Evolutionary conservation across 2,113 vertebrate genomes (phyloP), one percentile per base, ranked within the genome.

Genomic region (Neopipo cinnamomea): DNA sequence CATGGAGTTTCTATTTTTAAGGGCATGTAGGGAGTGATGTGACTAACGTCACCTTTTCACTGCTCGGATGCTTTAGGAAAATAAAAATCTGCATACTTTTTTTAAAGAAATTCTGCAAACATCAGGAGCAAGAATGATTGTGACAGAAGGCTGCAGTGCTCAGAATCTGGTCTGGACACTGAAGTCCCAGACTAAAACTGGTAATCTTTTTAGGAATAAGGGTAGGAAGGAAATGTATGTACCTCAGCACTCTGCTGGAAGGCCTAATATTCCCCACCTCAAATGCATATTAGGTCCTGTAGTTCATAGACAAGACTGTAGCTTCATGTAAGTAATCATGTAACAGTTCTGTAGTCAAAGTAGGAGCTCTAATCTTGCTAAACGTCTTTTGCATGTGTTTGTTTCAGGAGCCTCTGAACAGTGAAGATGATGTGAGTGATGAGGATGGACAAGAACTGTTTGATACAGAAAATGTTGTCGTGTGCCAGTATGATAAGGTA

Each of bases 401-500:
- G 17, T 95, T 85, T 31, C 97, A 99, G 99, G 99, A 99, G 88
- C 99, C 99, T 14, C 98, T 99, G 79, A 99, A 99, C 97, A 99
- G 99, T 81, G 99, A 98, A 56, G 99, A 99, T 85, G 99, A 99
- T 74, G 99, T 99, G 81, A 99, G 99, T 44, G 99, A 99, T 75
- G 99, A 98, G 81, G 99, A 99, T 95, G 99, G 99, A 91, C 99
- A 99, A 97, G 99, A 99, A 96, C 98, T 99, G 75, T 99, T 99
- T 13, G 99, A 99, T 94, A 99, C 99, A 2, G 99, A 99, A 98
- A 99, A 99, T 85, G 99, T 99, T 95, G 99, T 99, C 67, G 99
- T 99, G 58, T 99, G 99, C 97, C 99, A 99, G 66, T 99, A 99
- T 67, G 99, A 99, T 97, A 99, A 99, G 99, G 99, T 99, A 97